These are phyloP conservation scores for Thripadectes ignobilis DNA, from an alignment of 2,797 vertebrate genomes.

Conservation along the genomic window DNA sequence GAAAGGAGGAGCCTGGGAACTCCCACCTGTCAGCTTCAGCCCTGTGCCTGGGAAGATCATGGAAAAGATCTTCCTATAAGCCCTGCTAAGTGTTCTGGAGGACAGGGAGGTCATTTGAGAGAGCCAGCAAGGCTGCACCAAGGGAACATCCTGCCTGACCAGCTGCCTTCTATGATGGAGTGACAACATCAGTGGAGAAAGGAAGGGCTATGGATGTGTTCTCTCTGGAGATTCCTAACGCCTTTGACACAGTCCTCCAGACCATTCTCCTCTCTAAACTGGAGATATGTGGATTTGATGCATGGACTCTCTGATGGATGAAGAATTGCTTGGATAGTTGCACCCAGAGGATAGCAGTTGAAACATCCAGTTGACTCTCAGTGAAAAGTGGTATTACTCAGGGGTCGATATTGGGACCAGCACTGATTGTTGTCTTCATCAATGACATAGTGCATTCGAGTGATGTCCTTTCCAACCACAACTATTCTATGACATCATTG, in stretches of 20 bases:
- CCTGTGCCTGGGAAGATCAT: not conserved
- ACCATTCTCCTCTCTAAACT: not conserved
- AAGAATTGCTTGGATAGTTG: not conserved
- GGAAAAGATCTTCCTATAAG: not conserved
- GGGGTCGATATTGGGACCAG: not conserved
- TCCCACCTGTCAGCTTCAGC: not conserved
- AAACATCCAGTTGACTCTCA: accelerated
- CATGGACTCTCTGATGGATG: not conserved
- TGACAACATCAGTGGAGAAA: not conserved
- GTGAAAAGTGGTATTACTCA: not conserved
- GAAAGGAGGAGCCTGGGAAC: not conserved
- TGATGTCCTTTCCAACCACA: not conserved
- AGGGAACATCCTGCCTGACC: not conserved
- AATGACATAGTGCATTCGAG: not conserved
- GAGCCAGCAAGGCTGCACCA: not conserved
- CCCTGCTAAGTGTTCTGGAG: not conserved
- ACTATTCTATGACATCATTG: not conserved
- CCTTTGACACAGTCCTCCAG: not conserved
- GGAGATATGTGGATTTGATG: not conserved
- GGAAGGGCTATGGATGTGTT: not conserved
- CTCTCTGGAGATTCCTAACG: not conserved
- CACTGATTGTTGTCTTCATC: not conserved
- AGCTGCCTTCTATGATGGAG: not conserved
- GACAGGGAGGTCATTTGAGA: not conserved
- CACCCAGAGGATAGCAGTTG: accelerated